Percentiles rank a stretch among this genome's conserved stretches.
These are phyloP conservation scores for Halocaridina rubra DNA, from an alignment of 2,888 invertebrate species.

Conservation along the genomic window DNA sequence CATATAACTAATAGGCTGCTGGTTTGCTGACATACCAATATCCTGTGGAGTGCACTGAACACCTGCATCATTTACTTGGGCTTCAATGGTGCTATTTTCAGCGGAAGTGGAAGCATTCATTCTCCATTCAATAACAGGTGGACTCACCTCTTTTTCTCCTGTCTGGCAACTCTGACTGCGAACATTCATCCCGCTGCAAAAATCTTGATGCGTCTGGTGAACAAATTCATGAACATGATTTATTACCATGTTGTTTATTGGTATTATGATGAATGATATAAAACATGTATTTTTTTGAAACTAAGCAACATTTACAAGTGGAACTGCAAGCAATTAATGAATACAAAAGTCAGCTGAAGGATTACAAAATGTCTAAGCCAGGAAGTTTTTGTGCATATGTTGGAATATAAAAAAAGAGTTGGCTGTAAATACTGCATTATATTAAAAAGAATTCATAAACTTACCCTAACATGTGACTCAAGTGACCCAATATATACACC, in stretches of 20 bases:
- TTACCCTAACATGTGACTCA: constrained; percentile 33
- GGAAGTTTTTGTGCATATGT: too few species aligned
- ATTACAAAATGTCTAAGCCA: too few species aligned
- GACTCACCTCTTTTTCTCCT: constrained; percentile 28
- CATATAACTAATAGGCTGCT: neutral
- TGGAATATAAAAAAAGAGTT: too few species aligned
- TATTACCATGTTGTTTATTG: too few species aligned
- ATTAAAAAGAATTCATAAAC: neutral
- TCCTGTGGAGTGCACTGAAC: constrained; percentile 5
- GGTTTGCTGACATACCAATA: neutral
- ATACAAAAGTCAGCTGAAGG: too few species aligned
- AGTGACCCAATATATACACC: constrained; percentile 31
- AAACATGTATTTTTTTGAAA: too few species aligned
- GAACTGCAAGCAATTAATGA: too few species aligned
- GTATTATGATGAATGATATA: too few species aligned
- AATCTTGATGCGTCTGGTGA: constrained; percentile 24
- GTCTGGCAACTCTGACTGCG: constrained; percentile 47
- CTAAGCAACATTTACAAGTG: too few species aligned
- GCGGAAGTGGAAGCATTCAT: neutral
- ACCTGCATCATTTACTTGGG: neutral
- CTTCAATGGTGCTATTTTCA: neutral
- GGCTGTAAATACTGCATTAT: too few species aligned
- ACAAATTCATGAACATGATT: too few species aligned
- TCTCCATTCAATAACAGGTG: constrained; percentile 37
- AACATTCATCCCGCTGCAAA: constrained; percentile 34